These are phyloP conservation scores for Schizopygopsis pylzovi DNA, from an alignment of 2,797 vertebrate species.

Conservation along the genomic window DNA sequence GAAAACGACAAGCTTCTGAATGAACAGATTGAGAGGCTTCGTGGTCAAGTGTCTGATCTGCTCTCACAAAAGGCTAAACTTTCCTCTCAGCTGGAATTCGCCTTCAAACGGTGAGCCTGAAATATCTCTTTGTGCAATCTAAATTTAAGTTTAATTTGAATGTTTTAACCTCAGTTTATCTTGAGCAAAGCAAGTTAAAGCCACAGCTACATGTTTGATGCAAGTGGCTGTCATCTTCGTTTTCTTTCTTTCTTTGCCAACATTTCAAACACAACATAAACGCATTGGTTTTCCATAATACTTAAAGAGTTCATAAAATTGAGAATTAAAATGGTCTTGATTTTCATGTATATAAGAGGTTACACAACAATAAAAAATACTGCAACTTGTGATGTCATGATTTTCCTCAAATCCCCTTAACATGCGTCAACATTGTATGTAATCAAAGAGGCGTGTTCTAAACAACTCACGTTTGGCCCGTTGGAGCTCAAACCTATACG, in stretches of 20 bases:
- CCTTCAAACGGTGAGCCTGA: constrained; percentile 86
- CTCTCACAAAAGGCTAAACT: constrained; percentile 89
- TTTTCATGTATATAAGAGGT: background rate
- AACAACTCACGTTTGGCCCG: too few relatives aligned
- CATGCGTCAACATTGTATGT: too few relatives aligned
- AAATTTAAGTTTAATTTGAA: background rate
- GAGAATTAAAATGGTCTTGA: background rate
- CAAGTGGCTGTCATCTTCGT: background rate
- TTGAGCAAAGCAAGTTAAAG: background rate
- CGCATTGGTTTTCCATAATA: background rate
- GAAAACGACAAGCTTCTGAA: constrained; percentile 92
- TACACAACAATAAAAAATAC: background rate
- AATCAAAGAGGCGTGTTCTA: too few relatives aligned
- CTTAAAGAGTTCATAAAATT: background rate
- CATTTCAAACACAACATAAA: background rate
- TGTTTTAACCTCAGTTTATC: background rate
- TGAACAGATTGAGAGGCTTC: constrained; percentile 91
- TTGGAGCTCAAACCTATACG: too few relatives aligned
- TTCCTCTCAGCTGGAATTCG: constrained; percentile 92
- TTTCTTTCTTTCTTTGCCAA: background rate
- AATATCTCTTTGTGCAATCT: background rate
- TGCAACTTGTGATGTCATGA: background rate
- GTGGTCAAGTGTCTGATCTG: constrained; percentile 87
- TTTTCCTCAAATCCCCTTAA: background rate
- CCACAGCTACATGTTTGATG: background rate